Base-by-base conservation (phyloP, 2,888 invertebrate species). In the Dascillus cervinus region DNA sequence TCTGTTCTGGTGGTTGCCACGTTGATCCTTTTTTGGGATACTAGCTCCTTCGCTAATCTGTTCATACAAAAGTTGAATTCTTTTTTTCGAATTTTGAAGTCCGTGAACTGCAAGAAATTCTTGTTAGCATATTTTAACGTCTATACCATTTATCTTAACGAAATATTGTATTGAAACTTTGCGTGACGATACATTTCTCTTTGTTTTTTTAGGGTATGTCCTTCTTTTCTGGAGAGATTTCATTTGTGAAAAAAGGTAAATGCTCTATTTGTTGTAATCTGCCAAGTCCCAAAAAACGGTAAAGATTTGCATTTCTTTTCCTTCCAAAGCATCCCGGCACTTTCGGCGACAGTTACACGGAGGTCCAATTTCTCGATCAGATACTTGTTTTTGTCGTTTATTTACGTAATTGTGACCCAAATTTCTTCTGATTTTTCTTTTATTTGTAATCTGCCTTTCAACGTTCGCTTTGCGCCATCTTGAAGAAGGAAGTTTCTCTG, bases 91-190 rank as follows among this genome's bases (percentile, higher is more conserved):
- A 24, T 34, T 29, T 24, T 34, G 30, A 4, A 39, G 22, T 1
- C 38, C 42, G 24, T 44, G 41, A 20, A 44, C 24, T 4, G 36
- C 11, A 5, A 44, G 13, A 27, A 44, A 44, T 15, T 39, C 39
- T 19, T 27, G 11, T 25, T 39, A 42, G 23, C 42, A 41, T 11
- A 42, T 15, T 24, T 31, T 28, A 9, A 34, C 25, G 13, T 39
- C 33, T 9, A 11, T 2, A 11, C 41, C 41, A 29, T 41, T 34
- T 13, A 40, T 11, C 22, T 39, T 41, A 4, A 43, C 31, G 8
- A 26, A 34, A 30, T 44, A 41, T 8, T 34, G 2, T 8, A 25
- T 14, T 10, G 26, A 28, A 28, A 36, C 11, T 11, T 36, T 39
- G 11, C 39, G 22, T 1, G 32, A 24, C 4, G 40, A 38, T 12